Evolutionary conservation across 2,113 vertebrate genomes (phyloP).

Genomic region (Cyphotilapia sp.): DNA sequence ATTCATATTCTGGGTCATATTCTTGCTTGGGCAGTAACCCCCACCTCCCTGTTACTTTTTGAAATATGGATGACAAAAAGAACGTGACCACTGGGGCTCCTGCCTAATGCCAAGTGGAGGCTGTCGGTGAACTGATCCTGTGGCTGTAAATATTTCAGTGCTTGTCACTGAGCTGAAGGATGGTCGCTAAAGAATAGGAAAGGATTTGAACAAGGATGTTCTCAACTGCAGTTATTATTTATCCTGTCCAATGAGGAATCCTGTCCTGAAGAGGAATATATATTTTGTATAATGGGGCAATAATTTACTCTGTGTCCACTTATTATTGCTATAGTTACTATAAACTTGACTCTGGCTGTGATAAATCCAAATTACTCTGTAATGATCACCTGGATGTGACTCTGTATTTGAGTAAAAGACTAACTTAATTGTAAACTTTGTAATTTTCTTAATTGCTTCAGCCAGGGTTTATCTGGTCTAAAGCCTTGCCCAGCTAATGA

Average conservation of each 20-base stretch:
- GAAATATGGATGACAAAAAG: constrained; percentile 50
- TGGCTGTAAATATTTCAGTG: constrained; percentile 62
- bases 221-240: not conserved
- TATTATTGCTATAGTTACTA: not conserved
- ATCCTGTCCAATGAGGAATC: not conserved
- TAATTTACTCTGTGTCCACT: not conserved
- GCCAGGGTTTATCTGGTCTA: not conserved
- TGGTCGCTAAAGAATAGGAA: not conserved
- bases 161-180: constrained; percentile 26
- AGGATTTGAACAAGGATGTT: not conserved
- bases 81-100: constrained; percentile 28
- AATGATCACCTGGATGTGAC: not conserved
- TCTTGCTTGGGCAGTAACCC: not conserved
- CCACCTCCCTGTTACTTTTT: not conserved
- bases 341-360: not conserved
- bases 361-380: not conserved
- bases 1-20: constrained; percentile 39
- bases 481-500: not conserved
- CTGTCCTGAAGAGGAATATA: not conserved
- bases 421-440: not conserved
- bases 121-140: constrained; percentile 24
- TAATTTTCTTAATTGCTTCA: not conserved
- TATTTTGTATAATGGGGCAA: not conserved
- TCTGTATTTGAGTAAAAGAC: not conserved
- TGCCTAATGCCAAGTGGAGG: constrained; percentile 9